Base-by-base conservation (phyloP, 2,113 vertebrate species). In the Clarias magur region DNA sequence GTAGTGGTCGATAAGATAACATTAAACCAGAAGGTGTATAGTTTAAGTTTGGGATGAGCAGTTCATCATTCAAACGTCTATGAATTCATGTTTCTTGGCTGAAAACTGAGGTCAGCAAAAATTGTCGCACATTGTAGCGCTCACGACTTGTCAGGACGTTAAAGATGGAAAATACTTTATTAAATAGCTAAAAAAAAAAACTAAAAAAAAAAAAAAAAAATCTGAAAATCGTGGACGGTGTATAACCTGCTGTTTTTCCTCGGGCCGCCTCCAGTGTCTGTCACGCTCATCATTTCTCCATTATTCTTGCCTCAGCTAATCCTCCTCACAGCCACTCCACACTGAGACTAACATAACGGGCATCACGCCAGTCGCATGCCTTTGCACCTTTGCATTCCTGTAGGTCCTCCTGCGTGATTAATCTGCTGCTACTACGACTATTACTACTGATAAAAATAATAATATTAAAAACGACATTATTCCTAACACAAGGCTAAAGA, bases 261-360 rank as follows among this genome's bases (percentile, higher is more conserved):
- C 17, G 34, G 67, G 80, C 80, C 38, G 15, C 80, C 80, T 42
- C 80, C 23, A 86, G 76, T 34, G 68, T 57, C 79, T 59, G 80
- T 87, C 80, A 87, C 59, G 54, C 70, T 65, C 80, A 82, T 82
- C 86, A 76, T 76, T 34, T 76, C 85, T 81, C 79, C 72, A 86
- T 86, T 86, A 72, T 86, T 86, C 85, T 84, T 42, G 85, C 85
- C 76, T 88, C 75, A 78, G 79, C 54, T 84, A 78, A 76, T 81
- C 85, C 60, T 76, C 63, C 65, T 85, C 68, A 56, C 85, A 86
- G 83, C 34, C 76, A 83, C 84, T 85, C 57, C n/a, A 80, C 84
- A 82, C 42, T 70, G 54, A 83, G 62, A 23, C 38, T 81, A 83
- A 82, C 82, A 81, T 80, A 86, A 88, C 79, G n/a, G 56, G n/a